A percentile compares a stretch with the other conserved stretches of the same genome.
phyloP scores from a whole-genome alignment of 2,113 vertebrate genomes.

The Oryctolagus cuniculus region DNA sequence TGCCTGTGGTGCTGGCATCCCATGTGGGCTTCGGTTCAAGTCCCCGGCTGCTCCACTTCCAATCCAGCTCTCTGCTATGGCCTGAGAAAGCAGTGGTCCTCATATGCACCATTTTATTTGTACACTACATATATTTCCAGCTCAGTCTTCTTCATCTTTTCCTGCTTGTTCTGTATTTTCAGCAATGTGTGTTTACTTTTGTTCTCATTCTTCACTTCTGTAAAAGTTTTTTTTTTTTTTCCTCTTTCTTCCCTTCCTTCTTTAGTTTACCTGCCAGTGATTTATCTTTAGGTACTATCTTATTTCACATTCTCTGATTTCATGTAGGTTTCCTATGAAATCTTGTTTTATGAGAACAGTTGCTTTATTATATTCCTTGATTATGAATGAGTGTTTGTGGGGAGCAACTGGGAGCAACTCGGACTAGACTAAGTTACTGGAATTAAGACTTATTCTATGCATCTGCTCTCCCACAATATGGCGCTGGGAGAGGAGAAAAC shows the following conservation, averaged over 20 bases:
- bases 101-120: not conserved
- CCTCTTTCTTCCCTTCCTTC: not conserved
- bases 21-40: too few species aligned
- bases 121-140: not conserved
- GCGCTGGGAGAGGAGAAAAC: too few species aligned
- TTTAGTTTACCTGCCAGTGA: not conserved
- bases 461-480: too few species aligned
- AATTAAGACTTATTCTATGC: too few species aligned
- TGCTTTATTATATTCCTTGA: not conserved
- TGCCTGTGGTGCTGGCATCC: too few species aligned
- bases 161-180: not conserved
- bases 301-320: not conserved
- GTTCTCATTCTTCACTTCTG: not conserved
- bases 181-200: not conserved
- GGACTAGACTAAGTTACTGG: too few species aligned
- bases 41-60: too few species aligned
- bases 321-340: not conserved
- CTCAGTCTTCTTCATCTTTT: not conserved
- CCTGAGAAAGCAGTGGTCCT: too few species aligned
- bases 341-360: not conserved
- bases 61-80: too few species aligned
- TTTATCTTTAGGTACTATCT: not conserved
- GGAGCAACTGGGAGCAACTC: too few species aligned
- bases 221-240: not conserved
- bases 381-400: not conserved